Evolutionary conservation across 2,113 vertebrate species (phyloP), one percentile per base, ranked within the genome.

Genomic region (Heliornis fulica): DNA sequence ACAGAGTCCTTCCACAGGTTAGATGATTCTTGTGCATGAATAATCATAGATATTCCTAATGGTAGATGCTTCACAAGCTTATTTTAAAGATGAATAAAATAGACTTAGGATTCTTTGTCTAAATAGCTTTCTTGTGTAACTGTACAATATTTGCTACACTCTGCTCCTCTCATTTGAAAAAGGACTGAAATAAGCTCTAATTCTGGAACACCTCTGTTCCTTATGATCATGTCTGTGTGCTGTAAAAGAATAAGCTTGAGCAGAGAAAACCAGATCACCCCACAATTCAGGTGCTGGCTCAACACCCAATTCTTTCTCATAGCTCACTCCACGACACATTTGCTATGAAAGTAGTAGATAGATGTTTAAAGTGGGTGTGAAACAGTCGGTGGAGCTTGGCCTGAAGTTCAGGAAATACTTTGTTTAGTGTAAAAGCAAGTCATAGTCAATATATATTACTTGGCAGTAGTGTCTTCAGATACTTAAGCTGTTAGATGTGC

Each of bases 1-100:
- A 99, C 97, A 98, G 99, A 94, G 99, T 99, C 36, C 98, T 99
- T 91, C 99, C 99, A 25, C 99, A 99, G 99, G 99, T 99, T 92
- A 96, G 87, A 23, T 57, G 7, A 75, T 43, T 95, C 25, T 64
- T 46, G n/a, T 88, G 14, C 21, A 19, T 89, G 25, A 41, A 61
- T 79, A 71, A 8, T 66, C 10, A 5, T 41, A 57, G 51, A 84
- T 38, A 65, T 83, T 81, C 4, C 10, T 59, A 51, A 31, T 75
- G 29, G 23, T 69, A 45, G 21, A n/a, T 66, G 25, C 5, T 54
- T 78, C 26, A 60, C 31, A 68, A 43, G 16, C 60, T 92, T 71
- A 59, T 86, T 74, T 38, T 63, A 51, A 77, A 87, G n/a, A 43
- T 59, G 0, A 63, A 51, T 90, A 48, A 59, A 66, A 65, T 26